Evolutionary conservation across 2,113 vertebrate genomes (phyloP), one percentile per base, ranked within the genome.

Genomic region (Sitta europaea): DNA sequence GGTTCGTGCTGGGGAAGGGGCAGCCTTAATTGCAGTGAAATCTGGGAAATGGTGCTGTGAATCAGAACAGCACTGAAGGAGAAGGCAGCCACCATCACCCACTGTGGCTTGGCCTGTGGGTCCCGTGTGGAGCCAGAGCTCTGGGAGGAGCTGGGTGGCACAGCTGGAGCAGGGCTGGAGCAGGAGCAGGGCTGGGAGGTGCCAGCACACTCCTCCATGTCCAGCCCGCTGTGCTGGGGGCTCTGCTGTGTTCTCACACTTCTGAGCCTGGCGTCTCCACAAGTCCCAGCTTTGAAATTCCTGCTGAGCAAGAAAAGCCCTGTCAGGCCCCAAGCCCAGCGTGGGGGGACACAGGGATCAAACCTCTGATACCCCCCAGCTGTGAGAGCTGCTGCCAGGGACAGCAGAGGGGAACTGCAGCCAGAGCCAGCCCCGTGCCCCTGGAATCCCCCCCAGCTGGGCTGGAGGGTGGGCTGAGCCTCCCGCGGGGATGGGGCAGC

Each of bases 181-280:
- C 28, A 7, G 19, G 9, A 3, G 12, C 17, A 5, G 53, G 54
- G 18, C 36, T 27, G n/a, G 40, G 1, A 8, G 23, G 8, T 54
- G 12, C 48, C 65, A 53, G 74, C 65, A 54, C 65, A 4, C 29
- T 28, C 8, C 1, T 1, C 10, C 33, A 3, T 23, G 57, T 19
- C 67, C 74, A 50, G 24, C 76, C 48, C 0, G 0, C 53, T 4
- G 31, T 6, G 48, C 2, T 1, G 1, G 18, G 47, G 31, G 17
- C 50, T 67, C 73, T 54, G 88, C 59, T 3, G 2, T 2, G 9
- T 24, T 48, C 21, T 3, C 16, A 53, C 58, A 6, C 59, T 61
- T 47, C 57, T 29, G 81, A 91, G 67, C 14, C 2, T 7, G 27
- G 40, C 1, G 1, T 33, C 82, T n/a, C 40, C 12, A 0, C 66